phyloP scores from a whole-genome alignment of 2,113 vertebrate species.

The Mesembrinibis cayennensis region DNA sequence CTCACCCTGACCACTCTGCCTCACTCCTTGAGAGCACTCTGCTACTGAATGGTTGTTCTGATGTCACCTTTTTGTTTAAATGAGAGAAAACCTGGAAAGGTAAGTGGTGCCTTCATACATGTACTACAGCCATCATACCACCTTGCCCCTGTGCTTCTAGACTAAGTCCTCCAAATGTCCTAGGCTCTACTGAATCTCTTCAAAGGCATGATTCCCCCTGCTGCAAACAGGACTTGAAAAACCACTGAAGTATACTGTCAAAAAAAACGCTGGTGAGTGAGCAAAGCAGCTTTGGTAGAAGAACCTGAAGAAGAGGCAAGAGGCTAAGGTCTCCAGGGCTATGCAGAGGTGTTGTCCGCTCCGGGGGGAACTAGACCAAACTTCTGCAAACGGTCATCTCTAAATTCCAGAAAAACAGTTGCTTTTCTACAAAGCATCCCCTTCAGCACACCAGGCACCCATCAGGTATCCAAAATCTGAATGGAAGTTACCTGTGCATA shows the following conservation, averaged over 20 bases:
- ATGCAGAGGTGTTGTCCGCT: accelerated
- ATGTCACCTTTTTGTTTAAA: background rate
- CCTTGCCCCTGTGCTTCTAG: background rate
- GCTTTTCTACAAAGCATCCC: background rate
- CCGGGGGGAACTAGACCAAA: background rate
- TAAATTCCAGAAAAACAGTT: background rate
- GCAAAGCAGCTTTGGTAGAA: background rate
- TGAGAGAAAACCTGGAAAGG: background rate
- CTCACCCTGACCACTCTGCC: background rate
- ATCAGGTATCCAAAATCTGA: background rate
- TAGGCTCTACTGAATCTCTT: background rate
- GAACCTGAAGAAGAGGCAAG: background rate
- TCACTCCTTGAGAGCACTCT: background rate
- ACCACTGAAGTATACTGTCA: background rate
- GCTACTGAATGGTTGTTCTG: background rate
- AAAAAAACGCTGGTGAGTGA: background rate
- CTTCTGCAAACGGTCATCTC: background rate
- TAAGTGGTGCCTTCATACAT: background rate
- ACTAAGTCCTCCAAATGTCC: background rate
- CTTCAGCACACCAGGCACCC: background rate
- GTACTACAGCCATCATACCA: background rate
- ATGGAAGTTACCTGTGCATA: background rate
- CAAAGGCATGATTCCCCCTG: background rate
- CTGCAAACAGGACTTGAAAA: background rate
- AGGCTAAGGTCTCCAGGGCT: background rate